Conservation (phyloP, 2,888 invertebrate species). For the Pelosia muscerda region DNA sequence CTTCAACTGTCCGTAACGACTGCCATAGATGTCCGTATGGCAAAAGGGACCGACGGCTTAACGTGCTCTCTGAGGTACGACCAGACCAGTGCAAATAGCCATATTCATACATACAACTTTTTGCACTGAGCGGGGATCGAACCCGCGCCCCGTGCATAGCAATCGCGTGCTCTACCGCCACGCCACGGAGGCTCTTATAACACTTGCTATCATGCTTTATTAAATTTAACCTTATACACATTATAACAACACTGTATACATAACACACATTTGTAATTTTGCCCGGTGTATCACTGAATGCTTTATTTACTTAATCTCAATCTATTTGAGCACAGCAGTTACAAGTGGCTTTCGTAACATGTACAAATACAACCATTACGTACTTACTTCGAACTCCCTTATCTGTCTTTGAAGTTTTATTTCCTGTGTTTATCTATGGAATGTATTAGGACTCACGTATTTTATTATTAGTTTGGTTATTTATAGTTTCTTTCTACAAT, state of each 20-base stretch:
- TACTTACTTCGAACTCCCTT: slow-evolving; percentile 47
- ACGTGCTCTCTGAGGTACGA: too few relatives aligned
- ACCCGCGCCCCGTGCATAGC: too few relatives aligned
- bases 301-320: slow-evolving; percentile 26
- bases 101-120: too few relatives aligned
- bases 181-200: too few relatives aligned
- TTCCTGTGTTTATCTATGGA: slow-evolving; percentile 75
- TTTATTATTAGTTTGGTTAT: slow-evolving; percentile 31
- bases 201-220: neutral
- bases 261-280: neutral
- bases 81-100: too few relatives aligned
- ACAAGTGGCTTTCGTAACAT: slow-evolving; percentile 52
- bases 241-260: neutral
- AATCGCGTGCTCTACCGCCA: too few relatives aligned
- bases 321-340: slow-evolving; percentile 23
- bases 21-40: too few relatives aligned
- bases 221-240: neutral
- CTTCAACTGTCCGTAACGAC: too few relatives aligned
- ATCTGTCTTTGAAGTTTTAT: slow-evolving; percentile 80
- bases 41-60: too few relatives aligned
- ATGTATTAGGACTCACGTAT: slow-evolving; percentile 59
- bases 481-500: neutral
- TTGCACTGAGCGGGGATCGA: too few relatives aligned
- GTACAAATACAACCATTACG: slow-evolving; percentile 58
- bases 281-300: neutral